Evolutionary conservation across 2,113 vertebrate species (phyloP).

Genomic region (Gallinago media): DNA sequence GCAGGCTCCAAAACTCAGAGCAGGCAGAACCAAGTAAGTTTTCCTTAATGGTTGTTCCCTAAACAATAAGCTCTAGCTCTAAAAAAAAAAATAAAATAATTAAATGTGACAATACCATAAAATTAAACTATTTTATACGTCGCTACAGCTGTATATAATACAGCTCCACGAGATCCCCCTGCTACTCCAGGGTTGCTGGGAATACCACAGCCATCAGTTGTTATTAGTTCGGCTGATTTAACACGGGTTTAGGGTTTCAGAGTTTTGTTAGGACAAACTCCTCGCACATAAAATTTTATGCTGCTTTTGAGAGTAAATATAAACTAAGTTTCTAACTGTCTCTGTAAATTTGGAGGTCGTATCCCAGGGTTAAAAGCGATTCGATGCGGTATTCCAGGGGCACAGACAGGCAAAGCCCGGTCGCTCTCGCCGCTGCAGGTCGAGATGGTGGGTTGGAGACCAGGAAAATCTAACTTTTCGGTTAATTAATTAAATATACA

Average conservation of each 20-base stretch:
- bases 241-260: neutral
- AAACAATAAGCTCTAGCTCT: neutral
- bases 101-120: conserved; percentile 24
- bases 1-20: neutral
- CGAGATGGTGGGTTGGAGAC: neutral
- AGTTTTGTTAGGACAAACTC: neutral
- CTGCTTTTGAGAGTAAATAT: neutral
- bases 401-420: rapidly evolving
- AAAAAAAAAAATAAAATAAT: neutral
- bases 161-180: neutral
- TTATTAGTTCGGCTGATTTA: neutral
- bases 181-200: neutral
- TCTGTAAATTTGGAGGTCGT: neutral
- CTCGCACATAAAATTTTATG: neutral
- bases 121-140: neutral
- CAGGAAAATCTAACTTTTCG: too few relatives aligned
- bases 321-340: neutral
- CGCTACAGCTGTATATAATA: neutral
- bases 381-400: neutral
- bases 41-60: neutral
- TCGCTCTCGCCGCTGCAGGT: neutral
- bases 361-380: neutral
- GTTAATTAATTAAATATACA: neutral
- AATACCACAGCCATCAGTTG: neutral
- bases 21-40: neutral